Evolutionary conservation across 2,888 invertebrate genomes (phyloP), one percentile per base, ranked within the genome.

Genomic region (Strigamia crassipes): DNA sequence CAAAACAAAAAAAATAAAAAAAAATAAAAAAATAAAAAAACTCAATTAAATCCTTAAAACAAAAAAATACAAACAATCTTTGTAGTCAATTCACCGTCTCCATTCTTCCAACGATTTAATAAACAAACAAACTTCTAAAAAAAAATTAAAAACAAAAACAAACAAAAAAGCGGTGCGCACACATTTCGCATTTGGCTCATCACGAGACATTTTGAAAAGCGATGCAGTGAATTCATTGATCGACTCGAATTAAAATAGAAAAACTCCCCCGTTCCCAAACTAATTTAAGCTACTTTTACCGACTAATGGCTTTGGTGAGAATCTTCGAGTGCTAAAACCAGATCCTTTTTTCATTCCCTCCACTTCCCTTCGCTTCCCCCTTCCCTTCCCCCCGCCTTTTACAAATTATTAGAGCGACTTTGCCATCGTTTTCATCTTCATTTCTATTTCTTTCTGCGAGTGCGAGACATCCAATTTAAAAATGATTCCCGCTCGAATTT

Each of bases 231-330:
- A 31, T 23, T 73, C 31, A 73, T 73, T 73, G 73, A 73, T 73
- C 73, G 73, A 73, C 31, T 27, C 27, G 73, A 73, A 73, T 73
- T 31, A 73, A 73, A 73, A 66, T 66, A 23, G 18, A 66, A 66
- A 73, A 73, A 73, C 23, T 73, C 73, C 73, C 73, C 73, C 27
- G 73, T 12, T 73, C 73, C 73, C 73, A 73, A 31, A 73, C 73
- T 73, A 73, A 73, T 73, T 73, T 73, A 73, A 73, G 73, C 73
- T 73, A 73, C 73, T 73, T 73, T 73, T 73, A 73, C 73, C 73
- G 73, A 73, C 73, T 73, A 73, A 73, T 73, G 73, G 73, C 73
- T 73, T 73, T 73, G 73, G 73, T 73, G 73, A 73, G 73, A 73
- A 8, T 73, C 73, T 27, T 73, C 73, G 73, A 73, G 73, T 73